These are phyloP conservation scores for Spongilla lacustris DNA, from an alignment of 37 sponge, comb jelly and placozoan species.

Conservation along the genomic window DNA sequence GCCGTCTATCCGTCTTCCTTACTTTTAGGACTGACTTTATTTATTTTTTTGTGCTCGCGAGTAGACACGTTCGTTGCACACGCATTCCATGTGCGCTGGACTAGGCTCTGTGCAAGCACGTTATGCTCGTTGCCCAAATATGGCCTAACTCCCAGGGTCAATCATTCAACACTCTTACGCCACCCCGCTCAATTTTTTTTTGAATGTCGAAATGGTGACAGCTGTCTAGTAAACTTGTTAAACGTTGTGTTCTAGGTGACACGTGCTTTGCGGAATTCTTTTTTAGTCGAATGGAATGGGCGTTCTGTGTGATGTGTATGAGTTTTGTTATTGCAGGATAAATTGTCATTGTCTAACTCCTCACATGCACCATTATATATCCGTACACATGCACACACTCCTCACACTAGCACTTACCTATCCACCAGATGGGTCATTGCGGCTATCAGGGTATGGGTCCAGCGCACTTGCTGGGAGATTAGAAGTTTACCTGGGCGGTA, in stretches of 20 bases:
- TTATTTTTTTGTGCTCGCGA: too few relatives aligned
- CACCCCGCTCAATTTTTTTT: too few relatives aligned
- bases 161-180: not conserved
- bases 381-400: not conserved
- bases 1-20: too few relatives aligned
- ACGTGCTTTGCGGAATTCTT: not conserved
- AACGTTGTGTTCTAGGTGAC: not conserved
- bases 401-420: not conserved
- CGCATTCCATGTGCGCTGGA: not conserved
- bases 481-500: constrained; percentile 29
- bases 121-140: not conserved
- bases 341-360: too few relatives aligned
- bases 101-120: not conserved
- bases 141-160: not conserved
- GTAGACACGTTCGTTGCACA: not conserved
- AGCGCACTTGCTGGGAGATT: constrained; percentile 8
- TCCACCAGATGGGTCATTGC: not conserved
- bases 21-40: too few relatives aligned
- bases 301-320: too few relatives aligned
- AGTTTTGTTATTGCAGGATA: too few relatives aligned
- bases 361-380: not conserved
- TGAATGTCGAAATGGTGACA: not conserved
- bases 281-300: too few relatives aligned
- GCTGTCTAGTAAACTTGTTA: not conserved
- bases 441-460: constrained; percentile 18